Conservation (phyloP, 2,888 invertebrate genomes). For the Leucozona laternaria region DNA sequence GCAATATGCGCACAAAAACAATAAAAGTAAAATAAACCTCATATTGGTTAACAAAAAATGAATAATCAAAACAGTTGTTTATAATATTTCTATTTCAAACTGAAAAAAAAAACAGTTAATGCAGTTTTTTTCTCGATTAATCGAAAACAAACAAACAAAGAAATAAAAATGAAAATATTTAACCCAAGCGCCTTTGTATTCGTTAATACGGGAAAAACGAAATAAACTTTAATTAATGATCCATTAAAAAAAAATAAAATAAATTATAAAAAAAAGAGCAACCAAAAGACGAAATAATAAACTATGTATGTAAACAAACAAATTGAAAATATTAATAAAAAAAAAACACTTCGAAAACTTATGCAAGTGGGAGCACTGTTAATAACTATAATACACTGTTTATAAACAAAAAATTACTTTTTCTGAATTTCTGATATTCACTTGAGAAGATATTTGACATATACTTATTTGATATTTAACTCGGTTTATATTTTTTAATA, state of each 20-base stretch:
- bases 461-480: neutral
- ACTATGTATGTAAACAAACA: neutral
- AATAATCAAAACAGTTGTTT: constrained; percentile 1
- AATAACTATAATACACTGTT: constrained; percentile 54
- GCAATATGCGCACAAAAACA: constrained; percentile 61
- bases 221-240: constrained; percentile 18
- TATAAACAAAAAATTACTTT: neutral
- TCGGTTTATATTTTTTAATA: neutral
- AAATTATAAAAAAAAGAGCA: constrained; percentile 30
- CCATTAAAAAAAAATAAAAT: neutral
- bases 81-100: constrained; percentile 3
- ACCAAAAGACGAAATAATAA: constrained; percentile 45
- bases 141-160: constrained; percentile 15
- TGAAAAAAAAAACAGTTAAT: neutral
- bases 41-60: constrained; percentile 6
- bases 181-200: constrained; percentile 74
- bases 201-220: constrained; percentile 40
- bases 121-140: constrained; percentile 7
- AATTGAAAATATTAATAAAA: constrained; percentile 20
- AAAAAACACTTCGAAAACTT: constrained; percentile 15
- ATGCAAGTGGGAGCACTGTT: constrained; percentile 49
- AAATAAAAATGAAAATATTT: constrained; percentile 12
- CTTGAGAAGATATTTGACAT: neutral
- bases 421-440: neutral
- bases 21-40: constrained; percentile 44